A percentile compares a stretch with the other conserved stretches of the same genome.
phyloP scores from a whole-genome alignment of 2,113 vertebrate species.

The Sakesphorus luctuosus region DNA sequence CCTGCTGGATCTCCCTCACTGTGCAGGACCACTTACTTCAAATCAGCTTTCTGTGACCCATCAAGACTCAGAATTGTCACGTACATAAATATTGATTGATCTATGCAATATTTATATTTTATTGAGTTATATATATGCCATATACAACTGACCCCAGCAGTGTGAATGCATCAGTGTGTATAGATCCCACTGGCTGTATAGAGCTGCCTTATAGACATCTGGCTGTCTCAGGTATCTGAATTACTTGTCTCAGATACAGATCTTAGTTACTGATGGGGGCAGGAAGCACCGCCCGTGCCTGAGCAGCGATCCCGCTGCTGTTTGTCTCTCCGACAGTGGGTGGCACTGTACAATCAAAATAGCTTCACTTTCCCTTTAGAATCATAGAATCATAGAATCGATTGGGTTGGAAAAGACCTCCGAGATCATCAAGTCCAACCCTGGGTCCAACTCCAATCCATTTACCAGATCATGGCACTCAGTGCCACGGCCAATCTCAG shows the following conservation, averaged over 20 bases:
- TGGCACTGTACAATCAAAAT: constrained; percentile 42
- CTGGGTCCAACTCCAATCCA: too few relatives aligned
- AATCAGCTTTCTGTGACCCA: neutral
- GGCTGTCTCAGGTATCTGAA: neutral
- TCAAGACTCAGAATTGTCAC: neutral
- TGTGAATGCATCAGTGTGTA: too few relatives aligned
- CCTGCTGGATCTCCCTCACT: rapidly evolving
- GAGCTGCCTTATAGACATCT: neutral
- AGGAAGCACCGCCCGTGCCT: neutral
- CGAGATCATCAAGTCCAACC: too few relatives aligned
- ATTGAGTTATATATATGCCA: neutral
- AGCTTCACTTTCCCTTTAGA: neutral
- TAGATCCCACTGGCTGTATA: neutral
- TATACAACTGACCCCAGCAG: neutral
- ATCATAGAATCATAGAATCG: too few relatives aligned
- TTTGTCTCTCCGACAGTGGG: constrained; percentile 12
- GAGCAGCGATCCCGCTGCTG: neutral
- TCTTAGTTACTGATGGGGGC: rapidly evolving
- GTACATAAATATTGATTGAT: neutral
- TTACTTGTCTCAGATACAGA: rapidly evolving
- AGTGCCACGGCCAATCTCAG: too few relatives aligned
- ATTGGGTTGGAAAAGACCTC: too few relatives aligned
- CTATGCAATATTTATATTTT: neutral
- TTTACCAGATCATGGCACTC: too few relatives aligned
- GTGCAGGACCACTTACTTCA: neutral